Evolutionary conservation across 2,113 vertebrate species (phyloP), one percentile per base, ranked within the genome.

Genomic region (Chaetodon trifascialis): DNA sequence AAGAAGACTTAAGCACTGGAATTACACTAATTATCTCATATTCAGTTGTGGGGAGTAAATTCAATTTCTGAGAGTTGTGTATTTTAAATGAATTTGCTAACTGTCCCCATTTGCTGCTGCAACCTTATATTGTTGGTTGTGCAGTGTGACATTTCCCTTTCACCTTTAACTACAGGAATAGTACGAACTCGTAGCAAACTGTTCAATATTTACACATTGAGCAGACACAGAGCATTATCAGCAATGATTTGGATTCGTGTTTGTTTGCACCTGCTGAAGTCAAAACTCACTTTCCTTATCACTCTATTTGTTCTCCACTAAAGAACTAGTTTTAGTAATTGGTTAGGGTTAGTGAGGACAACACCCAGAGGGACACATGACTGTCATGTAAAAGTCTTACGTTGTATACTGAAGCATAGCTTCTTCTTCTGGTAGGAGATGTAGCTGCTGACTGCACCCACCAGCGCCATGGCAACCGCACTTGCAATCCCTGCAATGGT

Each of bases 361-460:
- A 7, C 25, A 7, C 12, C 10, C 72, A 34, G 14, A 51, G 30
- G 19, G 15, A 72, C n/a, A n/a, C 6, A 42, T 6, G 30, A 17
- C n/a, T 34, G n/a, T 17, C 10, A 9, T 58, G 3, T 19, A 25
- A 25, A 60, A 64, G 25, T 36, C 95, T 95, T 95, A 99, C 98
- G 97, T 66, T 99, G 98, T 83, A 99, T 96, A 83, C 97, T 93
- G 91, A 99, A 99, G 94, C 98, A 99, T 51, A 99, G 94, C 89
- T 99, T 98, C 96, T 99, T 99, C 93, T 99, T 97, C 95, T 99
- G 98, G 92, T 99, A 99, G 70, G 97, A 97, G 90, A 99, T 97
- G 90, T 99, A 99, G 93, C 98, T 97, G 94, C 91, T 95, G 58
- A 99, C 89, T 0, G 97, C 97, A 0, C 97, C 97, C 0, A 98